Conservation (phyloP, 2,797 vertebrate species). For the Poecile montanus region DNA sequence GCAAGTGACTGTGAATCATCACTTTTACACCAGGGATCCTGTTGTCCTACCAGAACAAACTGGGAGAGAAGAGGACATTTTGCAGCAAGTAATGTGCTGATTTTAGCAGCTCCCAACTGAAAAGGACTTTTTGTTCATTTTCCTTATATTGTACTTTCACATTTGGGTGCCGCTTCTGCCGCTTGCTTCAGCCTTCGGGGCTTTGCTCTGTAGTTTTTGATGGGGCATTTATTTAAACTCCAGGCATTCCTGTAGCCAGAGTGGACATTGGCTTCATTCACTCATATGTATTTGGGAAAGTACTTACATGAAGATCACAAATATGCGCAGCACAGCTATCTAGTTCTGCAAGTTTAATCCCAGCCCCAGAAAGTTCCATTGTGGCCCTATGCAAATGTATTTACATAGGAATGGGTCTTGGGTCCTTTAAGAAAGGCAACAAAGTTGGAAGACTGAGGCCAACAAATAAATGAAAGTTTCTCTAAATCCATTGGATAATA, state of each 20-base stretch:
- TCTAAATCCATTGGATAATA: constrained; percentile 99
- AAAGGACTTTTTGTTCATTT: not conserved
- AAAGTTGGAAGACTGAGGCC: constrained; percentile 88
- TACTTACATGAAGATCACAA: constrained; percentile 65
- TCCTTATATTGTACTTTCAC: not conserved
- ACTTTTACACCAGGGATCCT: not conserved
- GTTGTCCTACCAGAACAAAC: not conserved
- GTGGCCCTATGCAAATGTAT: constrained; percentile 90
- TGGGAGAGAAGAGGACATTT: not conserved
- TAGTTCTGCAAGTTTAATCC: constrained; percentile 79
- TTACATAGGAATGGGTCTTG: constrained; percentile 86
- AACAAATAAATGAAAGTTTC: constrained; percentile 98
- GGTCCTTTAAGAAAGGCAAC: constrained; percentile 85
- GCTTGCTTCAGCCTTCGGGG: rapidly evolving
- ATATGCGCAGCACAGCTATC: constrained; percentile 62
- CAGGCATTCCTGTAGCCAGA: constrained; percentile 4
- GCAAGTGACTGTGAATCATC: not conserved
- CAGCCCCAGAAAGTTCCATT: constrained; percentile 86
- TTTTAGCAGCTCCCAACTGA: not conserved
- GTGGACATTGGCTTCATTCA: constrained; percentile 56
- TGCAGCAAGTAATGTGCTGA: not conserved
- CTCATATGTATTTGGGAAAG: constrained; percentile 67
- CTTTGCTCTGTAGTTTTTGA: not conserved
- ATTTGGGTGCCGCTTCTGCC: not conserved
- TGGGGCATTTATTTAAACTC: constrained; percentile 25